These are phyloP conservation scores for Tetrapedia diversipes DNA, from an alignment of 2,888 invertebrate species.

Conservation along the genomic window DNA sequence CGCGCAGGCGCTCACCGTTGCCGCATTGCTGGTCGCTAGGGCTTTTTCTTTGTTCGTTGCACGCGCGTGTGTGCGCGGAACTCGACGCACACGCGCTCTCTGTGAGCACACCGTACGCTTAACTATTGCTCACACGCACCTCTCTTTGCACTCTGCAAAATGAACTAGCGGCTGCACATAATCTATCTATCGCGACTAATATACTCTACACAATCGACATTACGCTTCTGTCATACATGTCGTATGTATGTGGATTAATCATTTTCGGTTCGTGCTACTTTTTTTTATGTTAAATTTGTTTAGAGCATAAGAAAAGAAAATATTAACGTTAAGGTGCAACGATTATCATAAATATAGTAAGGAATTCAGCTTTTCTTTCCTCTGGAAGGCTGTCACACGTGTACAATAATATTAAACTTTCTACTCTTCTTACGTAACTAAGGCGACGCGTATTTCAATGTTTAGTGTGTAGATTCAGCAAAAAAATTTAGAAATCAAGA, in stretches of 20 bases:
- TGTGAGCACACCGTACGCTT: slow-evolving; percentile 1
- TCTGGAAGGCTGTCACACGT: not conserved
- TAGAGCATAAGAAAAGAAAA: too few species aligned
- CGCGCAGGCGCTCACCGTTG: slow-evolving; percentile 80
- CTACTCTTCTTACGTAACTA: slow-evolving; percentile 22
- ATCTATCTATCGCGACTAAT: slow-evolving; percentile 38
- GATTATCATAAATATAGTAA: not conserved
- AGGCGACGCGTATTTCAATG: not conserved
- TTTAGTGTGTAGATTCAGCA: not conserved
- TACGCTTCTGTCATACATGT: not conserved
- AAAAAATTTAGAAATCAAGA: slow-evolving; percentile 4
- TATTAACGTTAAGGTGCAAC: not conserved
- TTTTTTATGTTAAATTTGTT: not conserved
- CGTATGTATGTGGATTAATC: not conserved
- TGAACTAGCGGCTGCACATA: slow-evolving; percentile 40
- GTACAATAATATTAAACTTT: not conserved
- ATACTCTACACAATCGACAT: slow-evolving; percentile 4
- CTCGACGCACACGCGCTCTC: not conserved
- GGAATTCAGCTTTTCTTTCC: too few species aligned
- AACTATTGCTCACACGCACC: slow-evolving; percentile 44
- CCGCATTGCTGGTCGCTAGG: slow-evolving; percentile 79
- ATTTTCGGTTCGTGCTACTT: not conserved
- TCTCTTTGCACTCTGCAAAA: slow-evolving; percentile 46
- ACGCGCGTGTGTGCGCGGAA: slow-evolving; percentile 17
- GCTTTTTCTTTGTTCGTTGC: slow-evolving; percentile 71